phyloP scores from a whole-genome alignment of 2,797 vertebrate genomes.

The Sebastes matsubarae region DNA sequence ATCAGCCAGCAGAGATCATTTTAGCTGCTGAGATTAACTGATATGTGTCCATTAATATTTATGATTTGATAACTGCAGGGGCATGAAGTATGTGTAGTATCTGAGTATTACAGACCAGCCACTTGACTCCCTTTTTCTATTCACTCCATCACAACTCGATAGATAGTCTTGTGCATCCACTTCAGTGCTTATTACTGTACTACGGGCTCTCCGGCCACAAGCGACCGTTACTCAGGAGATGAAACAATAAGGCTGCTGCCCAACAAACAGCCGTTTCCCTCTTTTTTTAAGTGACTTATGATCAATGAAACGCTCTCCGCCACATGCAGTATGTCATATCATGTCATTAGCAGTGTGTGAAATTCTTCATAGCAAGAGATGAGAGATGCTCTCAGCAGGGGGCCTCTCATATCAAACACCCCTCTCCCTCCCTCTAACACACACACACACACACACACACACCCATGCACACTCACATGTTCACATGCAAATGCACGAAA shows the following conservation, averaged over 20 bases:
- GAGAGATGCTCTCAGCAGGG: conserved; percentile 29
- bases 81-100: background rate
- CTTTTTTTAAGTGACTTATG: background rate
- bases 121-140: background rate
- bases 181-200: background rate
- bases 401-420: conserved; percentile 15
- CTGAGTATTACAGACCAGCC: background rate
- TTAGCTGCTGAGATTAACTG: conserved; percentile 4
- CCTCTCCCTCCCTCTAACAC: background rate
- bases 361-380: conserved; percentile 21
- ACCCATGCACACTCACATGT: background rate
- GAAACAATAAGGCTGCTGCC: background rate
- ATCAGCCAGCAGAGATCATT: conserved; percentile 2
- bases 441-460: background rate
- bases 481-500: background rate
- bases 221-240: background rate
- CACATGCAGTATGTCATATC: background rate
- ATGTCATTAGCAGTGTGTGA: conserved; percentile 35
- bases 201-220: background rate
- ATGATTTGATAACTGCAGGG: conserved; percentile 18
- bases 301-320: conserved; percentile 12
- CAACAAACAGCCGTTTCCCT: background rate
- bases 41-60: conserved; percentile 32
- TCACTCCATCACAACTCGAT: background rate
- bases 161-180: background rate